phyloP scores from a whole-genome alignment of 2,113 vertebrate genomes.

The Vulpes lagopus region DNA sequence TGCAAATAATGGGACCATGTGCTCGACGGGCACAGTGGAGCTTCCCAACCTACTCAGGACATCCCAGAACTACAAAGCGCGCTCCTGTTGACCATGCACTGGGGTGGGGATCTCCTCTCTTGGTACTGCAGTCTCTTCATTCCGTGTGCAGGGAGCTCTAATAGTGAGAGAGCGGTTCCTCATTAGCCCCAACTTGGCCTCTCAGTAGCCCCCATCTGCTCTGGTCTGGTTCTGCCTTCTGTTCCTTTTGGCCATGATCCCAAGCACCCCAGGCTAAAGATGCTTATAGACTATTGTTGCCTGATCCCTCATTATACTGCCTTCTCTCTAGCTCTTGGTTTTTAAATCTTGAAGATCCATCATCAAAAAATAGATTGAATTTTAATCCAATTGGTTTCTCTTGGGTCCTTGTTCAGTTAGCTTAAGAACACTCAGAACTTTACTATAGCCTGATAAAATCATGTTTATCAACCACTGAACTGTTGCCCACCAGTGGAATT shows the following conservation, averaged over 20 bases:
- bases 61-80: background rate
- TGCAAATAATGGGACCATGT: background rate
- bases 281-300: background rate
- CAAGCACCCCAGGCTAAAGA: background rate
- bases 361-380: background rate
- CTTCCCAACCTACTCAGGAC: background rate
- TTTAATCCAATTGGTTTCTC: background rate
- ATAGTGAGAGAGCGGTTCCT: background rate
- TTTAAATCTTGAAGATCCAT: background rate
- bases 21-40: background rate
- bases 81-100: background rate
- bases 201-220: background rate
- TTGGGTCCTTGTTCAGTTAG: background rate
- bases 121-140: background rate
- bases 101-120: background rate
- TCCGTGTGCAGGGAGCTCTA: background rate
- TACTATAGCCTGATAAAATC: background rate
- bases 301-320: background rate
- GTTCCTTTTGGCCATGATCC: background rate
- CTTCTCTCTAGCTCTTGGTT: background rate
- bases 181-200: background rate
- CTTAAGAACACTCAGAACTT: background rate
- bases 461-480: background rate
- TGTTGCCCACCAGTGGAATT: background rate
- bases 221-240: background rate